Conservation (phyloP, 2,888 invertebrate genomes). For the Ditula angustiorana region DNA sequence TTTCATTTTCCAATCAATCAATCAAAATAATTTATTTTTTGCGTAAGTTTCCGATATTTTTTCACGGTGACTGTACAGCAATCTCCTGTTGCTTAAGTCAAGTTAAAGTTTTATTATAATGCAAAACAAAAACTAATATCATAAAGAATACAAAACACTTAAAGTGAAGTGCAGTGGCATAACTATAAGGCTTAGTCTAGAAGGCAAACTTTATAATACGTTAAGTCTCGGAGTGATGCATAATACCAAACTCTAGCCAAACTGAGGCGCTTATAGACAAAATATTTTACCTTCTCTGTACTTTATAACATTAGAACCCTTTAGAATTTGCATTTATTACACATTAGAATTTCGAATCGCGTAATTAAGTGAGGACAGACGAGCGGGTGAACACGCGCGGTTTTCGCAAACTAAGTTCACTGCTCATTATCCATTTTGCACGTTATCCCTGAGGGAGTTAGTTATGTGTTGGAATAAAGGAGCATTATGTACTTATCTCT, state of each 20-base stretch:
- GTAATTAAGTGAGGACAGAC: conserved; percentile 64
- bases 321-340: conserved; percentile 76
- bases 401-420: not conserved
- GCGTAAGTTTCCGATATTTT: too few relatives aligned
- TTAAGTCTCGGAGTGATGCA: conserved; percentile 44
- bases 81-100: not conserved
- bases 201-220: conserved; percentile 36
- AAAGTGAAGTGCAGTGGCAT: conserved; percentile 18
- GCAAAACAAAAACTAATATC: conserved; percentile 7
- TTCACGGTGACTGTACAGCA: too few relatives aligned
- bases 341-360: conserved; percentile 69
- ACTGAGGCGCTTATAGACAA: conserved; percentile 54
- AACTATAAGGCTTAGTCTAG: not conserved
- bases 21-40: too few relatives aligned
- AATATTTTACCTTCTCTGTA: conserved; percentile 69
- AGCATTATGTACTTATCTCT: too few relatives aligned
- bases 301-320: conserved; percentile 64
- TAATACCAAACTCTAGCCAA: conserved; percentile 50
- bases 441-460: too few relatives aligned
- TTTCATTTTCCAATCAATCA: too few relatives aligned
- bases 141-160: not conserved
- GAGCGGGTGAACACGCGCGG: conserved; percentile 42
- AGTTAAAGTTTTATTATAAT: not conserved
- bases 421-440: not conserved
- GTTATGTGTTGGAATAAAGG: too few relatives aligned